Percentiles rank a stretch among this genome's conserved stretches.
phyloP scores from a whole-genome alignment of 2,113 vertebrate species.

The Marcusenius ussheri region DNA sequence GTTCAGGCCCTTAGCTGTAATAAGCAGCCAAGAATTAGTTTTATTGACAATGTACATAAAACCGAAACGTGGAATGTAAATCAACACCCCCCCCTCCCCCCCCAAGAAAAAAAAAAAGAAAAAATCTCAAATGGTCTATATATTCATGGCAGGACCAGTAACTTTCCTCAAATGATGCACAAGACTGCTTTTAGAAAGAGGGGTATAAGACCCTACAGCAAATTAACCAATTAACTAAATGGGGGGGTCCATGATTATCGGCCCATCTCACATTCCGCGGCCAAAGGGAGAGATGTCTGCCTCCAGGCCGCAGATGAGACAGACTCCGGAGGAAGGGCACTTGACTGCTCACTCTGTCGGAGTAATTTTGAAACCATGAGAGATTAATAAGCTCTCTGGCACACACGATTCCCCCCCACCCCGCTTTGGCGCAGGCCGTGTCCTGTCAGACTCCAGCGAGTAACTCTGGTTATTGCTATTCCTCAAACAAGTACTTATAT shows the following conservation, averaged over 20 bases:
- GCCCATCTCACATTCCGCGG: background rate
- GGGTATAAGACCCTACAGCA: background rate
- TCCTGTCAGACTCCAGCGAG: conserved; percentile 38
- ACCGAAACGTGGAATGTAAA: background rate
- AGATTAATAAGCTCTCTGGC: conserved; percentile 45
- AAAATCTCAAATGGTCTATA: background rate
- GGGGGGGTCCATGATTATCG: background rate
- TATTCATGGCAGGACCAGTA: background rate
- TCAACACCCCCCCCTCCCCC: background rate
- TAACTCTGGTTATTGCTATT: conserved; percentile 39
- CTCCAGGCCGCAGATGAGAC: background rate
- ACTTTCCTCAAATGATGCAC: background rate
- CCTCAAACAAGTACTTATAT: conserved; percentile 17
- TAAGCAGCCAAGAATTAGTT: background rate
- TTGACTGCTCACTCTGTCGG: background rate
- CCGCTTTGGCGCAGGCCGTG: conserved; percentile 35
- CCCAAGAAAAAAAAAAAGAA: background rate
- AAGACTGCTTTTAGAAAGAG: background rate
- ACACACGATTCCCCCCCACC: conserved; percentile 37
- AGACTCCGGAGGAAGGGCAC: background rate
- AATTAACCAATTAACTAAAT: background rate
- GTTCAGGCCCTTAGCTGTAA: background rate
- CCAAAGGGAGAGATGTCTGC: background rate
- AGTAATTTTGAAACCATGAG: conserved; percentile 28
- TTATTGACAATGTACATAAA: background rate